Evolutionary conservation across 2,888 invertebrate genomes (phyloP), one percentile per base, ranked within the genome.

Genomic region (Pseudococcus longispinus): DNA sequence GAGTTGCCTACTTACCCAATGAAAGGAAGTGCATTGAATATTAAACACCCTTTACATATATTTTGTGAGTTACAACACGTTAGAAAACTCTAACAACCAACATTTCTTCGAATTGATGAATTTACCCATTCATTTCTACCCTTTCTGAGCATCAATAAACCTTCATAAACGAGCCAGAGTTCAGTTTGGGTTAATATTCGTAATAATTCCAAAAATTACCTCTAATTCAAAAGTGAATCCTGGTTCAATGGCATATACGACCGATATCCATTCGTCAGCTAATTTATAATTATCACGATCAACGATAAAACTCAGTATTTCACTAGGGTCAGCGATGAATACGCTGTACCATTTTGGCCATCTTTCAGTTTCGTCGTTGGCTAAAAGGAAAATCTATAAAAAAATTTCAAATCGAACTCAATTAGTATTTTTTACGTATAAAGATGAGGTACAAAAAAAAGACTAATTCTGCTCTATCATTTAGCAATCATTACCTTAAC

Each of bases 281-380:
- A 87, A 82, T 32, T 20, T 51, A 32, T 13, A 44, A 55, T 87
- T 80, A 32, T 77, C 46, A 51, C 26, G 80, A 77, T 87, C 87
- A 9, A 87, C 82, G 23, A 87, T 26, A n/a, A 46, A 44, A 60
- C 23, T 82, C 42, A 87, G 55, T n/a, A 87, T 77, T 46, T 80
- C 82, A 37, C 46, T 87, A 23, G 80, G 77, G 20, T 87, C 82
- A 11, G 18, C 77, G 42, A 55, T 51, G 18, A 80, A 87, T 23
- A 87, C 11, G n/a, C 77, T 55, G 37, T 77, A 87, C 87, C 87
- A 87, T n/a, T 46, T 26, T 0, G 87, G 77, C 87, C 87, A 87
- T 26, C 51, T 87, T 13, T 44, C 37, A 23, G 20, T n/a, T 5
- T n/a, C 46, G 20, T 87, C 80, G 29, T 87, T 55, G 44, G 23